These are phyloP conservation scores for Podocnemis expansa DNA, from an alignment of 2,113 vertebrate species.

Conservation along the genomic window DNA sequence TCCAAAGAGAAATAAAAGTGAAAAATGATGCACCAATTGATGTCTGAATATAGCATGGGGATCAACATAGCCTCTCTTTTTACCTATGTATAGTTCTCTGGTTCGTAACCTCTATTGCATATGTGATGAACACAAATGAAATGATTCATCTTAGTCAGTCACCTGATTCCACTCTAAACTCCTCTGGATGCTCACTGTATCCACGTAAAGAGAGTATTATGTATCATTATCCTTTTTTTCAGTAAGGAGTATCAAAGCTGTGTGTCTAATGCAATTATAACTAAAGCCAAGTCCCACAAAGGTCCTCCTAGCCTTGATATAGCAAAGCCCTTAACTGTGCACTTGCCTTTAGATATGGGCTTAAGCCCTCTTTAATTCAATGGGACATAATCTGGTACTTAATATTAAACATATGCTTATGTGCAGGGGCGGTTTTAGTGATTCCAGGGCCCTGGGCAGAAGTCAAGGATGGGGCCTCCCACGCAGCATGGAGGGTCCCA, in stretches of 20 bases:
- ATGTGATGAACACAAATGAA: constrained; percentile 57
- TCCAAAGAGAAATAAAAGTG: constrained; percentile 67
- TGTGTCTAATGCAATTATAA: not conserved
- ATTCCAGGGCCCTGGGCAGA: too few relatives aligned
- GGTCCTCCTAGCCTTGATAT: not conserved
- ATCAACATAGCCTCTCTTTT: constrained; percentile 54
- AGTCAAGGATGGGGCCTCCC: too few relatives aligned
- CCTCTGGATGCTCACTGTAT: constrained; percentile 46
- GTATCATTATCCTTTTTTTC: constrained; percentile 28
- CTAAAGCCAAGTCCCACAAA: not conserved
- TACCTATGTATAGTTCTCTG: constrained; percentile 2
- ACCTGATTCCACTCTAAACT: constrained; percentile 45
- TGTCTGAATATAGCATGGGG: not conserved
- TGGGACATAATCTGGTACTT: not conserved
- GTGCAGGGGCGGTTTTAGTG: not conserved
- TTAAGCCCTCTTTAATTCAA: not conserved
- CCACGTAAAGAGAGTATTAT: constrained; percentile 44
- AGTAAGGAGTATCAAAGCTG: not conserved
- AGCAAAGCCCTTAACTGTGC: not conserved
- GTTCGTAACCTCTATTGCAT: constrained; percentile 44
- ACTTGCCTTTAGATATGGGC: not conserved
- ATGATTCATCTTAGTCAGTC: constrained; percentile 44
- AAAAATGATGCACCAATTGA: constrained; percentile 56
- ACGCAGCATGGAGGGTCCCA: too few relatives aligned
- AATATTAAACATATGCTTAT: not conserved